Conservation (phyloP, 2,113 vertebrate genomes). For the Sebastes fasciatus region DNA sequence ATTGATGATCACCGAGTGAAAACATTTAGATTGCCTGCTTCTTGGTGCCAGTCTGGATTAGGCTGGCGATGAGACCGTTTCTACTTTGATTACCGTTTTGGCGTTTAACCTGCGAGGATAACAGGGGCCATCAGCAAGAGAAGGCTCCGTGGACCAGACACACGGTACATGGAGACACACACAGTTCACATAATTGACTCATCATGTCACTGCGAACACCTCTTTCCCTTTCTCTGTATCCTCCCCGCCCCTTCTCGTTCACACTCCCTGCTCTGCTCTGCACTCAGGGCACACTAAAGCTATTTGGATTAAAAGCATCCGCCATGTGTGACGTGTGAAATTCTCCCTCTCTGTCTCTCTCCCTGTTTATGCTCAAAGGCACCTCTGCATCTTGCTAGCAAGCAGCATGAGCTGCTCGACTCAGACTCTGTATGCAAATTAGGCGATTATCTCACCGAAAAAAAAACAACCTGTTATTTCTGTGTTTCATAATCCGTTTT, state of each 20-base stretch:
- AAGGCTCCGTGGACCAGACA: slow-evolving; percentile 34
- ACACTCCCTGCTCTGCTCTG: slow-evolving; percentile 27
- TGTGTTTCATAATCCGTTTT: not conserved
- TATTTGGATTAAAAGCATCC: slow-evolving; percentile 60
- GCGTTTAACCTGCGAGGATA: slow-evolving; percentile 67
- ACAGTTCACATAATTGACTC: slow-evolving; percentile 62
- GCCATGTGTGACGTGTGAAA: slow-evolving; percentile 42
- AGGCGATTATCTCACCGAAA: slow-evolving; percentile 39
- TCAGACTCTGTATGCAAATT: slow-evolving; percentile 41
- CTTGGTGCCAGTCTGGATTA: slow-evolving; percentile 75
- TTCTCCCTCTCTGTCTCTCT: not conserved
- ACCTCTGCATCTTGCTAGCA: slow-evolving; percentile 19
- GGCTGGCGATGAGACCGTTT: slow-evolving; percentile 61
- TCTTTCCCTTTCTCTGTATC: not conserved
- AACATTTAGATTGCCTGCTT: slow-evolving; percentile 76
- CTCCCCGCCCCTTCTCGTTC: not conserved
- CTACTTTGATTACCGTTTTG: slow-evolving; percentile 74
- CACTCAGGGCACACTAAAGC: slow-evolving; percentile 43
- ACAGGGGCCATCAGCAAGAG: slow-evolving; percentile 34
- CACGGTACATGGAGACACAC: slow-evolving; percentile 10
- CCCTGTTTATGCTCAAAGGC: slow-evolving; percentile 53
- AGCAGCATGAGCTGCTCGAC: slow-evolving; percentile 25
- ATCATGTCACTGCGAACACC: slow-evolving; percentile 48
- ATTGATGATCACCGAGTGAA: slow-evolving; percentile 70
- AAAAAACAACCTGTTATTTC: slow-evolving; percentile 12